These are phyloP conservation scores for Tetragnatha montana DNA, from an alignment of 2,888 invertebrate species.

Conservation along the genomic window DNA sequence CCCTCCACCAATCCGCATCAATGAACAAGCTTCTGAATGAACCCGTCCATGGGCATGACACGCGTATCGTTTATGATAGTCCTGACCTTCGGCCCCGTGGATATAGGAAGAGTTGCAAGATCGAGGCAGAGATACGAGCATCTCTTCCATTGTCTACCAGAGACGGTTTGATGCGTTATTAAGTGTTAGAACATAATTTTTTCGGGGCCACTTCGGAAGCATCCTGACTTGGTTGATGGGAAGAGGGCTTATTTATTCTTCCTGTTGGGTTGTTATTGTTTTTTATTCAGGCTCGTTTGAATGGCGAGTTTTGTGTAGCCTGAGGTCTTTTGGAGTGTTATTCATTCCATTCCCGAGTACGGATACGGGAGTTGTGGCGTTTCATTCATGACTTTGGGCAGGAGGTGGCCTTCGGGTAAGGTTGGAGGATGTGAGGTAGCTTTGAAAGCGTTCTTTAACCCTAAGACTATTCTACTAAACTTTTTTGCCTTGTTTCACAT, in stretches of 20 bases:
- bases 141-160: slow-evolving; percentile 27
- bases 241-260: slow-evolving; percentile 3
- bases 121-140: slow-evolving; percentile 18
- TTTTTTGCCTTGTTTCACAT: too few species aligned
- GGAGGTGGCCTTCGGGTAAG: not conserved
- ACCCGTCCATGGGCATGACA: slow-evolving; percentile 42
- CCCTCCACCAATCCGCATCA: slow-evolving; percentile 14
- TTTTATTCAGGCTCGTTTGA: not conserved
- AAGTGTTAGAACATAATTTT: slow-evolving; percentile 49
- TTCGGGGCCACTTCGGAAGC: not conserved
- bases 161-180: slow-evolving; percentile 37
- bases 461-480: too few species aligned
- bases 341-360: not conserved
- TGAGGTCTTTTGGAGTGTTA: not conserved
- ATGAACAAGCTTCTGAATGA: slow-evolving; percentile 36
- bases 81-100: slow-evolving; percentile 63
- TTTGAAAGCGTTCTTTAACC: not conserved
- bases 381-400: slow-evolving; percentile 15
- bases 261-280: slow-evolving; percentile 21
- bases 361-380: slow-evolving; percentile 1
- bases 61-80: slow-evolving; percentile 65
- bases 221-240: not conserved
- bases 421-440: not conserved
- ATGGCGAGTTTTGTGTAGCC: not conserved
- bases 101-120: slow-evolving; percentile 40